Evolutionary conservation across 2,113 vertebrate genomes (phyloP), one percentile per base, ranked within the genome.

Genomic region (Periophthalmodon schlosseri): DNA sequence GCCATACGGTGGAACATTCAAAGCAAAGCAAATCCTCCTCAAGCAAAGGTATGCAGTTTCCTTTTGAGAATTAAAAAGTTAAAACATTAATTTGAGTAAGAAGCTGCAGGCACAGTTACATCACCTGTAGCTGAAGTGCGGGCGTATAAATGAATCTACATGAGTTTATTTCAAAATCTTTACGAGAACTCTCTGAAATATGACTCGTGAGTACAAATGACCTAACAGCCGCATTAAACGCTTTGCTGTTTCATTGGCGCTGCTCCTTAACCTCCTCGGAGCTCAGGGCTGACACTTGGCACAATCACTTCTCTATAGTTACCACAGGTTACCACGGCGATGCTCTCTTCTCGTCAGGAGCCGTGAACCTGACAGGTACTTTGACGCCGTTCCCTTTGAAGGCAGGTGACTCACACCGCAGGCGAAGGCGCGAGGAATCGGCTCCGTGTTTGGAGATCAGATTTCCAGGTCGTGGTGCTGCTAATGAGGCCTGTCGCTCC

Each of bases 401-500:
- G 54, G 5, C 0, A 47, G 71, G 64, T 83, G 75, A 87, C 76
- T 88, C 85, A 86, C 20, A 56, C 39, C 9, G 39, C 18, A 75
- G 78, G 67, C 70, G 52, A 50, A 65, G 36, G 73, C 75, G 23
- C 58, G 58, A 23, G 72, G 76, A 74, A 79, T 78, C 74, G 73
- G 70, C 52, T 74, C 18, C 72, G 24, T 4, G 72, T 72, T 14
- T 24, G 63, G 49, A 76, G 86, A 89, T 91, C 88, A 86, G 84
- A 87, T 90, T 87, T 80, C 87, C 71, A 81, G 79, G 85, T 83
- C 85, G 84, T 83, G 78, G 82, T 73, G 64, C 72, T 50, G 72
- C 76, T 88, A 90, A 91, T 86, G 88, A 91, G 83, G 81, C 81
- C 84, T 74, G 88, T 84, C 81, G 34, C 80, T 80, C 78, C 60